phyloP scores from a whole-genome alignment of 2,113 vertebrate genomes.

The Eurypyga helias region DNA sequence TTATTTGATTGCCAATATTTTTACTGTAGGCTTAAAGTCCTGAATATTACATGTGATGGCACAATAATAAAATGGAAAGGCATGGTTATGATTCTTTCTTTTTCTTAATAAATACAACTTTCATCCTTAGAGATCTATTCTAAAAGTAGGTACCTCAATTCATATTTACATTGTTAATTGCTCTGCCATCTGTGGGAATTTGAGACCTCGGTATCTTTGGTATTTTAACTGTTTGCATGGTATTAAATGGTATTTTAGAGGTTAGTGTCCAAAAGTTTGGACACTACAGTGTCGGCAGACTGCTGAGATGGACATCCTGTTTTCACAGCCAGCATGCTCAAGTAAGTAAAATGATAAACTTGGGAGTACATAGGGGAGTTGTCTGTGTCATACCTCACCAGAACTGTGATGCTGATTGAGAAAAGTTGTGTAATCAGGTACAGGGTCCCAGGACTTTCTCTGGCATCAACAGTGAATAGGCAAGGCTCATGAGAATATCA shows the following conservation, averaged over 20 bases:
- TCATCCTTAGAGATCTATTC: not conserved
- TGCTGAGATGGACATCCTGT: not conserved
- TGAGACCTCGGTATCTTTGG: not conserved
- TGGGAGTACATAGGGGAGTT: not conserved
- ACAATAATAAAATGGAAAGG: constrained; percentile 18
- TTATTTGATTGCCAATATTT: constrained; percentile 56
- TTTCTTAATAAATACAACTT: not conserved
- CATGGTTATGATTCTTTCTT: not conserved
- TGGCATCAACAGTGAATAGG: not conserved
- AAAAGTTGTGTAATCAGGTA: not conserved
- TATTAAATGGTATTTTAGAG: not conserved
- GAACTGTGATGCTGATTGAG: not conserved
- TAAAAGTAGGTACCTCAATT: not conserved
- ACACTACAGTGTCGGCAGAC: fast-evolving
- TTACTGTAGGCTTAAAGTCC: constrained; percentile 37
- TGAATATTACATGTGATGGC: constrained; percentile 32
- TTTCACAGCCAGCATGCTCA: not conserved
- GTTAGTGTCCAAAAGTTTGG: not conserved
- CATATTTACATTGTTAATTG: not conserved
- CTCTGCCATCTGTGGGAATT: not conserved
- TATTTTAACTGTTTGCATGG: not conserved
- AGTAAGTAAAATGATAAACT: not conserved
- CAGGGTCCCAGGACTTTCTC: not conserved
- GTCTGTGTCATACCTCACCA: not conserved
- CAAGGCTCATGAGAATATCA: not conserved